phyloP scores from a whole-genome alignment of 2,113 vertebrate species.

The Pontoporia blainvillei region DNA sequence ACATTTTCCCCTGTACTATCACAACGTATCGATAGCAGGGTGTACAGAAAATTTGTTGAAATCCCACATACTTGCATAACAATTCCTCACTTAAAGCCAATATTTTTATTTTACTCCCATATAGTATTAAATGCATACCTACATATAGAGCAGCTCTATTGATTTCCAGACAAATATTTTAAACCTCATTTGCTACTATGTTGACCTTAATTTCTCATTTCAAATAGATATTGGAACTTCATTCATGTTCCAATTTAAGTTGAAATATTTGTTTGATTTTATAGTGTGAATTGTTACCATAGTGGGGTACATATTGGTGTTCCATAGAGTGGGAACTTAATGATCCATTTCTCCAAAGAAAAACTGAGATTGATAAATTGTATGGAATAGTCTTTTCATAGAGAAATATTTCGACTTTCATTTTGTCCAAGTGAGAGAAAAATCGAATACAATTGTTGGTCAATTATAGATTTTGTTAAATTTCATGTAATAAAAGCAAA shows the following conservation, averaged over 20 bases:
- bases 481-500: background rate
- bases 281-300: background rate
- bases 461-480: background rate
- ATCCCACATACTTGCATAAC: background rate
- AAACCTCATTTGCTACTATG: background rate
- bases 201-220: slow-evolving; percentile 19
- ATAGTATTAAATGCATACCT: background rate
- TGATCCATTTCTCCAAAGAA: slow-evolving; percentile 10
- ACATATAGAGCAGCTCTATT: background rate
- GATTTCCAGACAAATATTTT: slow-evolving; percentile 2
- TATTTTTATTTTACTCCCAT: background rate
- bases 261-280: slow-evolving; percentile 33
- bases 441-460: background rate
- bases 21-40: background rate
- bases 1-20: background rate
- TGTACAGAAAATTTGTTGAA: background rate
- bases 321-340: background rate
- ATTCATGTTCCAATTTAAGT: slow-evolving; percentile 5
- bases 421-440: slow-evolving; percentile 7
- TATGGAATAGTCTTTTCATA: background rate
- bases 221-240: background rate
- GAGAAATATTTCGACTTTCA: background rate
- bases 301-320: background rate
- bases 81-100: background rate
- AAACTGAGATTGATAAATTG: slow-evolving; percentile 24